phyloP scores from a whole-genome alignment of 2,113 vertebrate species.

The Acrocephalus arundinaceus region DNA sequence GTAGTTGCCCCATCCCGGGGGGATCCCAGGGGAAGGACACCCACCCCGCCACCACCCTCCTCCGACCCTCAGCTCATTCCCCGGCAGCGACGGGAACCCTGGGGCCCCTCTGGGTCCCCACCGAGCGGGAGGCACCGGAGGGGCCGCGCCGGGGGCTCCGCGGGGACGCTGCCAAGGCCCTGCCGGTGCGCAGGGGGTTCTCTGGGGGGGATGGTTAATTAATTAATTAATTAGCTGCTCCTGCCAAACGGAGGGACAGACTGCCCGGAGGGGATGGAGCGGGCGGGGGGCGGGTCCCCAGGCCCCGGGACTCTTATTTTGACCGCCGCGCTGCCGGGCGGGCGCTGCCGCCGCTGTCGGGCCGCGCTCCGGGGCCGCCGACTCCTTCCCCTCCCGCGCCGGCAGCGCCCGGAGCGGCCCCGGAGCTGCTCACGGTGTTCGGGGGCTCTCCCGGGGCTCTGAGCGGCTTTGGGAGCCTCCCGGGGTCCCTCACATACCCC shows the following conservation, averaged over 20 bases:
- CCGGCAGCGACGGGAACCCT: background rate
- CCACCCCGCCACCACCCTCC: fast-evolving
- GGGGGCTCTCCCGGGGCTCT: background rate
- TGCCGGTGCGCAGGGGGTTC: background rate
- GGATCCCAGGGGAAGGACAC: too few species aligned
- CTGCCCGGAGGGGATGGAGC: background rate
- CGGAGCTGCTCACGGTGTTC: background rate
- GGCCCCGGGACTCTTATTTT: conserved; percentile 58
- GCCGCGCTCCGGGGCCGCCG: background rate
- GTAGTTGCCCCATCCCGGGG: fast-evolving
- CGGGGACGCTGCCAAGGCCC: background rate
- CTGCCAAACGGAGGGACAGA: background rate
- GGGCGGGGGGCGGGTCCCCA: background rate
- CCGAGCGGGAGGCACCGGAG: background rate
- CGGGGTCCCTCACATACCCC: too few species aligned
- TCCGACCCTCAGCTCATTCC: background rate
- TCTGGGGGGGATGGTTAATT: too few species aligned
- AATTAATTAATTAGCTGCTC: background rate
- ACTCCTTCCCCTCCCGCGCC: background rate
- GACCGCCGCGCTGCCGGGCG: conserved; percentile 2
- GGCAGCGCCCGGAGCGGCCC: background rate
- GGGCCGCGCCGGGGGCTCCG: background rate
- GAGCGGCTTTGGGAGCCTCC: background rate
- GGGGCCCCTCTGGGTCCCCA: background rate
- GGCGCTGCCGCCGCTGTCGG: background rate